phyloP scores from a whole-genome alignment of 23 tunicate genomes.

The Oikopleura vanhoeffeni region DNA sequence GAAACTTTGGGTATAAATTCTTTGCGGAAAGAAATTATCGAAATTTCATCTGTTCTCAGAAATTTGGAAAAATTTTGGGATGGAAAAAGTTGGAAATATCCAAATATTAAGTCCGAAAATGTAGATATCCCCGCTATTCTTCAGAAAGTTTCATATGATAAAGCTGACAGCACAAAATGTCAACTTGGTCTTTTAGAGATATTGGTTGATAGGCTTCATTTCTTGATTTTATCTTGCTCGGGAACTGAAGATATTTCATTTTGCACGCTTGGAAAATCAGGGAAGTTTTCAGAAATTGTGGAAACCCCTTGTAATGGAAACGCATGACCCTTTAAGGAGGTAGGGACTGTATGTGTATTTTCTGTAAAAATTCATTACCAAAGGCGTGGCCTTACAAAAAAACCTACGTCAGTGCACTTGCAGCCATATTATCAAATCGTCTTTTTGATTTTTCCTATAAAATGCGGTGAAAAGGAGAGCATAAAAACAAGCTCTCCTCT shows the following conservation, averaged over 20 bases:
- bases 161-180: background rate
- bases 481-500: too few relatives aligned
- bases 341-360: too few relatives aligned
- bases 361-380: too few relatives aligned
- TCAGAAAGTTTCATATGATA: background rate
- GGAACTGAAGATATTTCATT: background rate
- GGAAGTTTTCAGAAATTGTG: too few relatives aligned
- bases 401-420: too few relatives aligned
- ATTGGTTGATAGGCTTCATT: slow-evolving; percentile 1
- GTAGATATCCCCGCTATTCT: background rate
- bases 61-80: background rate
- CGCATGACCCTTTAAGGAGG: too few relatives aligned
- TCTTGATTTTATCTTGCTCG: slow-evolving; percentile 2
- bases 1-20: background rate
- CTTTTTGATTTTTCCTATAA: too few relatives aligned
- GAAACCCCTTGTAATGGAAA: too few relatives aligned
- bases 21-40: background rate
- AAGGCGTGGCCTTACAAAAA: too few relatives aligned
- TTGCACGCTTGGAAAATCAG: background rate
- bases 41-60: background rate
- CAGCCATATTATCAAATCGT: too few relatives aligned
- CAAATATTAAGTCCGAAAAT: background rate
- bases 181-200: background rate
- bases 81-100: slow-evolving; percentile 4
- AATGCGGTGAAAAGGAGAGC: too few relatives aligned